Evolutionary conservation across 2,797 vertebrate species (phyloP).

Genomic region (Arctocebus calabarensis): DNA sequence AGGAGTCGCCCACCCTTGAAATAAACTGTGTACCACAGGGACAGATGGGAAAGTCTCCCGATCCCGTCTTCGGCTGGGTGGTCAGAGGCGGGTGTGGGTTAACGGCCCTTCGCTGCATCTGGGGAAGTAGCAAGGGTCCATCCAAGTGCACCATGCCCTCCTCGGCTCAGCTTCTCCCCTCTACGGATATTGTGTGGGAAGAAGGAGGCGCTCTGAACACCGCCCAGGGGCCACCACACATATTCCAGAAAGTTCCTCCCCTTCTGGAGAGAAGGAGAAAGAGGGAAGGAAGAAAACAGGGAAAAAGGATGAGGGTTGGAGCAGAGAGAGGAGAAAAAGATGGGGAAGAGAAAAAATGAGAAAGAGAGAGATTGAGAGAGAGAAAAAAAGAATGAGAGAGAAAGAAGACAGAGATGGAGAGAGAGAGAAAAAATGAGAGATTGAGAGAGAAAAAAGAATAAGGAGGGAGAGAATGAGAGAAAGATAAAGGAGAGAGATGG

Average conservation of each 20-base stretch:
- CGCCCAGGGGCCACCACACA: background rate
- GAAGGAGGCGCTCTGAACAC: background rate
- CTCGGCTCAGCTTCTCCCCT: background rate
- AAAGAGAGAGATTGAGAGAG: too few relatives aligned
- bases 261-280: background rate
- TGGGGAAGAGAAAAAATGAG: background rate
- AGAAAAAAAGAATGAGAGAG: too few relatives aligned
- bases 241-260: background rate
- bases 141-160: background rate
- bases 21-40: rapidly evolving
- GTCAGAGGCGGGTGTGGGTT: background rate
- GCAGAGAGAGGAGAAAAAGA: too few relatives aligned
- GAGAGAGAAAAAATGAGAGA: too few relatives aligned
- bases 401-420: too few relatives aligned
- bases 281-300: background rate
- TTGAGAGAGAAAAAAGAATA: too few relatives aligned
- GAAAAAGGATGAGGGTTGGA: too few relatives aligned
- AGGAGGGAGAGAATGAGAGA: too few relatives aligned
- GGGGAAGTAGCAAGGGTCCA: background rate
- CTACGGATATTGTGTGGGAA: background rate
- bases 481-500: too few relatives aligned
- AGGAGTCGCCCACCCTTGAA: background rate
- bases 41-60: too few relatives aligned
- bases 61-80: background rate
- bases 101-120: background rate